Percentiles rank a stretch among this genome's conserved stretches.
phyloP scores from a whole-genome alignment of 2,888 invertebrate species.

The Theodoxus fluviatilis region DNA sequence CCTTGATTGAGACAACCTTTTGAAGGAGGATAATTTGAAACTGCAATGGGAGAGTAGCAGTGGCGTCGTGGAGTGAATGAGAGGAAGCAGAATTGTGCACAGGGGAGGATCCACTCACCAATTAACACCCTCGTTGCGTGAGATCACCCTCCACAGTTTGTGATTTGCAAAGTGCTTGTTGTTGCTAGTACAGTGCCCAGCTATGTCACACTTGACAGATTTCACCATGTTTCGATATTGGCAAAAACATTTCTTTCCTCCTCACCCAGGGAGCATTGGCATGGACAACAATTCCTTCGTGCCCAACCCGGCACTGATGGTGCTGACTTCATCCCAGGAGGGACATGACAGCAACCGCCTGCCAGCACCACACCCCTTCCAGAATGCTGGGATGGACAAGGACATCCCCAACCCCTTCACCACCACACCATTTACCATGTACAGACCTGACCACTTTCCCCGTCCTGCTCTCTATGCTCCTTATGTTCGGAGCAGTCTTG shows the following conservation, averaged over 20 bases:
- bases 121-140: no score
- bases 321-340: constrained; percentile 58
- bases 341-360: constrained; percentile 49
- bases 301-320: constrained; percentile 60
- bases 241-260: constrained; percentile 56
- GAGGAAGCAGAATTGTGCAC: no score
- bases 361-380: constrained; percentile 42
- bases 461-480: constrained; percentile 57
- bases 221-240: constrained; percentile 61
- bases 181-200: no score
- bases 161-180: no score
- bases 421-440: constrained; percentile 45
- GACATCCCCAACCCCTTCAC: constrained; percentile 40
- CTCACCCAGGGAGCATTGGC: constrained; percentile 44
- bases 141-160: no score
- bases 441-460: constrained; percentile 56
- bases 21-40: no score
- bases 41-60: no score
- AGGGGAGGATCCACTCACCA: no score
- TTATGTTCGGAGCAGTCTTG: constrained; percentile 49
- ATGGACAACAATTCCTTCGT: constrained; percentile 57
- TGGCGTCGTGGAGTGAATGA: no score
- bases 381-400: constrained; percentile 44
- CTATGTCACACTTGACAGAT: no score
- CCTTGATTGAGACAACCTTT: no score